Evolutionary conservation across 2,113 vertebrate species (phyloP).

Genomic region (Collichthys lucidus): DNA sequence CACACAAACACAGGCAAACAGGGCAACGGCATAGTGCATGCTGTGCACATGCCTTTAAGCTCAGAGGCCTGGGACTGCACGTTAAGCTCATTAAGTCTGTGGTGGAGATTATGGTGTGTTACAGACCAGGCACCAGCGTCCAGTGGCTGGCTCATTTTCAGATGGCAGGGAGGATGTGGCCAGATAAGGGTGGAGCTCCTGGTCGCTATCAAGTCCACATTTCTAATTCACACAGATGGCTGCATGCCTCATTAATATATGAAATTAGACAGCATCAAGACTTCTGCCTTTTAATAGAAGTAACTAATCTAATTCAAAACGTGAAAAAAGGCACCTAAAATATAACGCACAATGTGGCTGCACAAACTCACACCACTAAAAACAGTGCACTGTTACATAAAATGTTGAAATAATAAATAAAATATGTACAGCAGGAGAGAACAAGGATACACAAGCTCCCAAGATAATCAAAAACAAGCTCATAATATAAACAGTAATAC

Average conservation of each 20-base stretch:
- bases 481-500: conserved; percentile 44
- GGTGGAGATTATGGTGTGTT: conserved; percentile 75
- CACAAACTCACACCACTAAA: neutral
- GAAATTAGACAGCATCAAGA: no score
- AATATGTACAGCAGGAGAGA: neutral
- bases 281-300: no score
- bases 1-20: conserved; percentile 33
- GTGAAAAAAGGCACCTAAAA: neutral
- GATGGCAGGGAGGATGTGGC: conserved; percentile 47
- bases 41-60: conserved; percentile 66
- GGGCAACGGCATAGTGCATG: conserved; percentile 30
- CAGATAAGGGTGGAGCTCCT: conserved; percentile 24
- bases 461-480: conserved; percentile 39
- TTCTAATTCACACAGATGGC: no score
- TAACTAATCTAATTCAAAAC: no score
- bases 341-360: neutral
- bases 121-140: conserved; percentile 56
- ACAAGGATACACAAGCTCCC: neutral
- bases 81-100: conserved; percentile 81
- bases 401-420: neutral
- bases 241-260: no score
- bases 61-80: conserved; percentile 74
- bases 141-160: conserved; percentile 63
- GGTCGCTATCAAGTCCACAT: neutral
- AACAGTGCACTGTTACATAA: conserved; percentile 1